A percentile compares a stretch with the other conserved stretches of the same genome.
Evolutionary conservation across 2,113 vertebrate genomes (phyloP).

Genomic region (Ageneiosus marmoratus): DNA sequence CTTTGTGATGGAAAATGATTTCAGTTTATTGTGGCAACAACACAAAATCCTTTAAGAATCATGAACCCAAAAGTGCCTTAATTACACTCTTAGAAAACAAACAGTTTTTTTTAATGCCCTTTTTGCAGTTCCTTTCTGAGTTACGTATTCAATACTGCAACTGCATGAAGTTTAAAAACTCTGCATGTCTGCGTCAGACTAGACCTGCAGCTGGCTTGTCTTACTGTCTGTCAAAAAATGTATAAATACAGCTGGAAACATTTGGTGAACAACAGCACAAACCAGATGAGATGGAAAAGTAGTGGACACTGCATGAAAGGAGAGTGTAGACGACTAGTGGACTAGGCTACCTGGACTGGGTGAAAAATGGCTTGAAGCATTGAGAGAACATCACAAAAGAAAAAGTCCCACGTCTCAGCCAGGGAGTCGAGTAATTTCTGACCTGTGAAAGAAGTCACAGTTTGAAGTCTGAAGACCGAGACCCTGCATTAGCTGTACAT

Average conservation of each 20-base stretch:
- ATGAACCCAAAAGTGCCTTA: background rate
- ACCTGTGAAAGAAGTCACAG: slow-evolving; percentile 70
- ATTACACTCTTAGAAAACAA: background rate
- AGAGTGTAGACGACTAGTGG: background rate
- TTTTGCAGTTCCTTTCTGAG: background rate
- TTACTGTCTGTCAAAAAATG: background rate
- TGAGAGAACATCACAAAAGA: slow-evolving; percentile 94
- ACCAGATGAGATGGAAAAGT: background rate
- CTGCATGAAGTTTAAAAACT: background rate
- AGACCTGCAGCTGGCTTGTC: background rate
- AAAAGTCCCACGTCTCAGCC: slow-evolving; percentile 97
- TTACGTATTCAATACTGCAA: background rate
- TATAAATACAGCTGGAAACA: background rate
- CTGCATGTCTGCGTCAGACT: background rate
- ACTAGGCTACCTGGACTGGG: slow-evolving; percentile 86
- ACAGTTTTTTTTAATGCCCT: background rate
- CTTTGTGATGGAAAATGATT: background rate
- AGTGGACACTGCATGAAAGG: background rate
- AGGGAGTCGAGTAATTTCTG: slow-evolving; percentile 96
- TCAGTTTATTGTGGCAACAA: slow-evolving; percentile 9
- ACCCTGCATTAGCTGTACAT: background rate
- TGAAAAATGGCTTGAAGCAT: slow-evolving; percentile 97
- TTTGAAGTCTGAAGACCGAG: background rate
- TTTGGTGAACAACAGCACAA: background rate
- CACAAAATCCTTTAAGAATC: background rate